Conservation (phyloP, 1,140 invertebrate species). For the Dufourea novaeangliae region DNA sequence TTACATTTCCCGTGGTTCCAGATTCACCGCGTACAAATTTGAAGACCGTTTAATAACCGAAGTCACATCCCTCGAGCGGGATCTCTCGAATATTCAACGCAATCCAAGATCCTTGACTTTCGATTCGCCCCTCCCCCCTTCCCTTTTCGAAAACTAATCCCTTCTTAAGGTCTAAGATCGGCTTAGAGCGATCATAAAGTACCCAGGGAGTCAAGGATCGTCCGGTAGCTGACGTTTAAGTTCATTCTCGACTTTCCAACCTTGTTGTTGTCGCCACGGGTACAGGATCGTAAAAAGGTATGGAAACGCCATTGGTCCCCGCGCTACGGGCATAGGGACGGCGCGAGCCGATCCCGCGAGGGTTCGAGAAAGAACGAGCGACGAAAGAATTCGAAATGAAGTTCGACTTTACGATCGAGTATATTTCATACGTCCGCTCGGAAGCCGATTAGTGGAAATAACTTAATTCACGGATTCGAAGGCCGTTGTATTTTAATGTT, state of each 20-base stretch:
- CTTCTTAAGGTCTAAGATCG: constrained; percentile 52
- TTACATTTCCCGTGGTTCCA: too few relatives aligned
- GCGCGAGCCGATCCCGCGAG: neutral
- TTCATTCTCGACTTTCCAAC: constrained; percentile 58
- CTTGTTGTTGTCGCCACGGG: constrained; percentile 52
- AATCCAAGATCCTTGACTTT: constrained; percentile 38
- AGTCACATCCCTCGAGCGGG: too few relatives aligned
- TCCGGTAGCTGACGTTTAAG: constrained; percentile 40
- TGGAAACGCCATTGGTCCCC: neutral
- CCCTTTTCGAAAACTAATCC: constrained; percentile 58
- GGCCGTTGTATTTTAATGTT: constrained; percentile 29
- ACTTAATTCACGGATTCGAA: constrained; percentile 64
- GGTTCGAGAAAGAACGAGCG: constrained; percentile 8
- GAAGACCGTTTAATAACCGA: too few relatives aligned
- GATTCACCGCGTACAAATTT: too few relatives aligned
- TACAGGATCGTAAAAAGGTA: constrained; percentile 49
- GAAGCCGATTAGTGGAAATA: constrained; percentile 66
- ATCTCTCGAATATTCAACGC: too few relatives aligned
- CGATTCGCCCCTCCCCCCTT: constrained; percentile 18
- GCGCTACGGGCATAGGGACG: neutral
- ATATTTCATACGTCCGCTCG: constrained; percentile 56
- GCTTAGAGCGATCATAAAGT: constrained; percentile 50
- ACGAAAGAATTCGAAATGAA: constrained; percentile 53
- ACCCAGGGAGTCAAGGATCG: constrained; percentile 1
- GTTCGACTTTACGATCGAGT: constrained; percentile 60